Evolutionary conservation across 2,113 vertebrate species (phyloP).

Genomic region (Onychostoma macrolepis): DNA sequence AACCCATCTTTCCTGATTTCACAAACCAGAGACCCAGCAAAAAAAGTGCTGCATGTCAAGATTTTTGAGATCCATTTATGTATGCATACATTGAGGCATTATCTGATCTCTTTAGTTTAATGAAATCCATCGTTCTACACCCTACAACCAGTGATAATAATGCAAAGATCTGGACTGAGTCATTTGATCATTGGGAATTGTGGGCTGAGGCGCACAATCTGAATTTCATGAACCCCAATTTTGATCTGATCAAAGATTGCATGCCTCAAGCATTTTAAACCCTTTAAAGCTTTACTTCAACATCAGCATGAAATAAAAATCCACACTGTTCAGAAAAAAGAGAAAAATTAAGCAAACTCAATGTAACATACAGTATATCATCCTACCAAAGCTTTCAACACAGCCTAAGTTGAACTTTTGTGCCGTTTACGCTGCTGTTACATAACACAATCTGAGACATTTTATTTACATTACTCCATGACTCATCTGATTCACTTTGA

Average conservation of each 20-base stretch:
- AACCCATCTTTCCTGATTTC: constrained; percentile 10
- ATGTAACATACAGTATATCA: background rate
- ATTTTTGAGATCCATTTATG: constrained; percentile 3
- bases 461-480: constrained; percentile 38
- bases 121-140: constrained; percentile 1
- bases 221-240: constrained; percentile 58
- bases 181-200: constrained; percentile 29
- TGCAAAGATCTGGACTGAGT: constrained; percentile 31
- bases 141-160: constrained; percentile 12
- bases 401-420: background rate
- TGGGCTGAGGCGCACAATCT: background rate
- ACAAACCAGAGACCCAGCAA: constrained; percentile 8
- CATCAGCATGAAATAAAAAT: constrained; percentile 54
- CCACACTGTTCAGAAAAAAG: constrained; percentile 22
- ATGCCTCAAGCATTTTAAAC: constrained; percentile 59
- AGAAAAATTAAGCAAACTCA: background rate
- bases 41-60: background rate
- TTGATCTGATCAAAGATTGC: constrained; percentile 62
- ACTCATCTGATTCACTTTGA: constrained; percentile 13
- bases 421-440: background rate
- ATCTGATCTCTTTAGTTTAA: constrained; percentile 37
- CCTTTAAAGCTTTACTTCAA: constrained; percentile 8
- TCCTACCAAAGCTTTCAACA: background rate
- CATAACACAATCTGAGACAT: constrained; percentile 16
- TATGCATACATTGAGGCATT: background rate